Evolutionary conservation across 2,113 vertebrate genomes (phyloP), one percentile per base, ranked within the genome.

Genomic region (Limanda limanda): DNA sequence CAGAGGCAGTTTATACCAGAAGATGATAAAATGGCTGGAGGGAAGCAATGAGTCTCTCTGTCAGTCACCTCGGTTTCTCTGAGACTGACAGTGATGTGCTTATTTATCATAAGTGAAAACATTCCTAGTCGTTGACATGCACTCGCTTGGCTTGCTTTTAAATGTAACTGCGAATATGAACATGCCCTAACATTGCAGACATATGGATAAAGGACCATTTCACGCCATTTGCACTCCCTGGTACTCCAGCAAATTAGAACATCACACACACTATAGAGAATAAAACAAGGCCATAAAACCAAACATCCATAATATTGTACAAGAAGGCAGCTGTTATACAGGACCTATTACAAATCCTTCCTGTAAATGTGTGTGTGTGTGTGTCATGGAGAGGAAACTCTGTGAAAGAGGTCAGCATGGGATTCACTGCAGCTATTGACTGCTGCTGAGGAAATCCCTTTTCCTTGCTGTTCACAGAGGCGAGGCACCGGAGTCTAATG

Each of bases 381-480:
- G 31, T 71, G 61, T 60, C 12, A 24, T 61, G 23, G 69, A 52
- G 82, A 56, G 78, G 82, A 75, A 66, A 70, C 62, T 81, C 68
- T 83, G 45, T 31, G 2, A 74, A 79, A 84, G 74, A 86, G 81
- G 81, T 83, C 88, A 89, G 47, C 74, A 73, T 76, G 64, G 68
- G 81, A 79, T 71, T 66, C 73, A 70, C 58, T 66, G 7, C 69
- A 83, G 76, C 82, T 88, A 82, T 83, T 74, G 82, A 86, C 85
- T 91, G 72, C 57, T 78, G 72, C 67, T 54, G 84, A 92, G 87
- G 88, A 89, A 91, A 89, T 88, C 88, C 91, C 89, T 72, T 84
- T 79, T 87, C 47, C 63, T 76, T 54, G 70, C 58, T 66, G 68
- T 62, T 83, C 87, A 86, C 75, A 76, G 60, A 59, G 58, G 59